These are phyloP conservation scores for Holothuria scabra DNA, from an alignment of 53 echinoderm and acorn worm species.

Conservation along the genomic window DNA sequence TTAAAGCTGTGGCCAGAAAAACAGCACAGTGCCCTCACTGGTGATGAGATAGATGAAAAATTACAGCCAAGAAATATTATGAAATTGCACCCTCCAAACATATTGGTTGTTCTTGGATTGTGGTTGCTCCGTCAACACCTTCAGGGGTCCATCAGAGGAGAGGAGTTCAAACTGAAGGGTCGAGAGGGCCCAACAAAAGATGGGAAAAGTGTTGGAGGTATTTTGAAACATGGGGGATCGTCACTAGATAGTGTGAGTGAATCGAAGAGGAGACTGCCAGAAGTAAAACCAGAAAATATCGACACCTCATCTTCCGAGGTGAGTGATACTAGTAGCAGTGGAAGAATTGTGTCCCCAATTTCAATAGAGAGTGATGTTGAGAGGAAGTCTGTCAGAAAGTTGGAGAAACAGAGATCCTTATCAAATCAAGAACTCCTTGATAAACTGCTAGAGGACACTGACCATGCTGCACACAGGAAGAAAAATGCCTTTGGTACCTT, in stretches of 20 bases:
- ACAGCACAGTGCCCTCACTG: background rate
- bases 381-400: no score
- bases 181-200: background rate
- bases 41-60: background rate
- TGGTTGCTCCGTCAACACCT: conserved; percentile 41
- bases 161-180: background rate
- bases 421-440: background rate
- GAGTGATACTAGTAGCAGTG: no score
- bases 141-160: background rate
- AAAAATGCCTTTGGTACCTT: background rate
- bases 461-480: background rate
- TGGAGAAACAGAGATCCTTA: no score
- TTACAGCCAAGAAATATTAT: conserved; percentile 5
- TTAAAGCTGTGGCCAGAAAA: conserved; percentile 33
- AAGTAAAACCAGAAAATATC: conserved; percentile 1
- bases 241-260: background rate
- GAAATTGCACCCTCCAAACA: conserved; percentile 31
- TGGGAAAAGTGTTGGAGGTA: background rate
- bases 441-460: background rate
- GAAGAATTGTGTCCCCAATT: no score
- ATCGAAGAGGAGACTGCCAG: background rate
- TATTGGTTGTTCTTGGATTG: conserved; percentile 40
- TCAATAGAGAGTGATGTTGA: no score
- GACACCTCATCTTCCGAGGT: no score
- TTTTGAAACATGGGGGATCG: background rate